A percentile compares a stretch with the other conserved stretches of the same genome.
phyloP scores from a whole-genome alignment of 2,113 vertebrate species.

The Seriola aureovittata region DNA sequence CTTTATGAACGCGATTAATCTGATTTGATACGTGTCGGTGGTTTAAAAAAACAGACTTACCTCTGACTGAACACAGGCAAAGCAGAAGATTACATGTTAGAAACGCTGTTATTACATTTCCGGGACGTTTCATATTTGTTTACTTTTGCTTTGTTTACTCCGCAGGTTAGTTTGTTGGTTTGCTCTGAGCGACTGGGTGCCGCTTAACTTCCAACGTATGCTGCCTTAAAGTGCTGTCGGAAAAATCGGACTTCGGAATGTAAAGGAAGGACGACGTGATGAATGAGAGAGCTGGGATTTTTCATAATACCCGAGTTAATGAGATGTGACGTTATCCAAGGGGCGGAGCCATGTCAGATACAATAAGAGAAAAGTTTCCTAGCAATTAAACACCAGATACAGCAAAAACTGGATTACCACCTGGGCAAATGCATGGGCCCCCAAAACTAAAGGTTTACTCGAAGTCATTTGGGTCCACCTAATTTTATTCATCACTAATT shows the following conservation, averaged over 20 bases:
- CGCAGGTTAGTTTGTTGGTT: background rate
- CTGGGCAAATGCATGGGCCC: too few relatives aligned
- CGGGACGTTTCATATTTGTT: constrained; percentile 67
- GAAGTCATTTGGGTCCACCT: too few relatives aligned
- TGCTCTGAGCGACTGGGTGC: background rate
- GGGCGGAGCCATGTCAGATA: constrained; percentile 33
- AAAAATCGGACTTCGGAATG: constrained; percentile 9
- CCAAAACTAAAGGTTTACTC: too few relatives aligned
- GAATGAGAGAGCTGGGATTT: constrained; percentile 29
- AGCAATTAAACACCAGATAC: too few relatives aligned
- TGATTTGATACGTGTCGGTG: background rate
- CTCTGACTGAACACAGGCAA: constrained; percentile 66
- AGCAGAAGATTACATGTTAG: constrained; percentile 50
- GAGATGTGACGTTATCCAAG: constrained; percentile 34
- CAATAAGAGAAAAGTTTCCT: background rate
- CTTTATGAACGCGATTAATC: background rate
- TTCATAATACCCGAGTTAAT: constrained; percentile 40
- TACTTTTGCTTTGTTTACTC: background rate
- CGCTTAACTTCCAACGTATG: background rate
- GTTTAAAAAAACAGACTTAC: constrained; percentile 63
- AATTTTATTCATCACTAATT: too few relatives aligned
- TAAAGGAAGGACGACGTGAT: background rate
- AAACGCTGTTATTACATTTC: constrained; percentile 24
- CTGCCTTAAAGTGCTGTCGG: constrained; percentile 62
- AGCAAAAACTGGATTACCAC: too few relatives aligned